These are phyloP conservation scores for Stramonita haemastoma DNA, from an alignment of 2,888 invertebrate species.

Conservation along the genomic window DNA sequence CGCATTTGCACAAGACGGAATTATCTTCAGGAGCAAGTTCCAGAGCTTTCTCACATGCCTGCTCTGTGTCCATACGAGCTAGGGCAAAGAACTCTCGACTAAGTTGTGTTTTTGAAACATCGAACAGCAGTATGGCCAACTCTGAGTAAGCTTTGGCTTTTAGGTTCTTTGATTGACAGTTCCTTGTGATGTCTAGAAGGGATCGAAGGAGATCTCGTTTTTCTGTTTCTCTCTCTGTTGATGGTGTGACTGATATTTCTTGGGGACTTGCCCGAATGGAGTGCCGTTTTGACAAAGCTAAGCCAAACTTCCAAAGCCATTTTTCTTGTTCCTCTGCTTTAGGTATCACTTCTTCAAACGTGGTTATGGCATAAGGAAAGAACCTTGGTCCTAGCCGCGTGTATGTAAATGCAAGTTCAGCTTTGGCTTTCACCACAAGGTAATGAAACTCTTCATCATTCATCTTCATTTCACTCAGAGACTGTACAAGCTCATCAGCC, in stretches of 20 bases:
- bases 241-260: background rate
- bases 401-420: slow-evolving; percentile 38
- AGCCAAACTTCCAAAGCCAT: slow-evolving; percentile 39
- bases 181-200: background rate
- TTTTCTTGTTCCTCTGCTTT: slow-evolving; percentile 32
- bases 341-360: slow-evolving; percentile 28
- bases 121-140: background rate
- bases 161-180: background rate
- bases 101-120: background rate
- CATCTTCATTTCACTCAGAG: slow-evolving; percentile 1
- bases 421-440: slow-evolving; percentile 31
- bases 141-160: slow-evolving; percentile 35
- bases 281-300: slow-evolving; percentile 19
- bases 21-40: slow-evolving; percentile 5
- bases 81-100: background rate
- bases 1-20: slow-evolving; percentile 35
- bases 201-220: background rate
- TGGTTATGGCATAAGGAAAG: background rate
- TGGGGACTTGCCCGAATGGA: background rate
- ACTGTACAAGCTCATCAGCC: background rate
- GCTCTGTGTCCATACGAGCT: background rate
- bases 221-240: background rate
- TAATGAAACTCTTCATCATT: slow-evolving; percentile 13
- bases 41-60: slow-evolving; percentile 35
- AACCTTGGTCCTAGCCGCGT: slow-evolving; percentile 26